Evolutionary conservation across 92 coral and sea anemone species (phyloP).

Genomic region (Phymanthus crucifer): DNA sequence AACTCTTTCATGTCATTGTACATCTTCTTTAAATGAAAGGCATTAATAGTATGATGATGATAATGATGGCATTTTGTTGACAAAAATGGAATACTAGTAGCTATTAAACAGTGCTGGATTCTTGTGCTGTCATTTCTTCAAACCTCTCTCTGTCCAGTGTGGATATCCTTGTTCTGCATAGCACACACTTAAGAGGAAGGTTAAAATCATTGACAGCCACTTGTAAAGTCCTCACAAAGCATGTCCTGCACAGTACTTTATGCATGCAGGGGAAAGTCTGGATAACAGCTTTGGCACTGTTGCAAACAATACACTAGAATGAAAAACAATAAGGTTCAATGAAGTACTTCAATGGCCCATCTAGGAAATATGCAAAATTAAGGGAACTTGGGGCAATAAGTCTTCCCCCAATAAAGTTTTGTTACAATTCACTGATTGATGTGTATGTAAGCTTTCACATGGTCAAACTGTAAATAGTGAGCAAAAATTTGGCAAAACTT

Average conservation of each 20-base stretch:
- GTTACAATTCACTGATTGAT: no score
- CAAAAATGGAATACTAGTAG: background rate
- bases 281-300: constrained; percentile 83
- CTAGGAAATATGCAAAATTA: no score
- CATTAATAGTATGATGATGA: no score
- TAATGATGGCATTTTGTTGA: no score
- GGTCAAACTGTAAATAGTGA: no score
- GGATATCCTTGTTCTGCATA: constrained; percentile 80
- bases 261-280: constrained; percentile 87
- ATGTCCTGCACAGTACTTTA: constrained; percentile 76
- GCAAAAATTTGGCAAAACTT: no score
- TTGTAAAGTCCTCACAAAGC: constrained; percentile 83
- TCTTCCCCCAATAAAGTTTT: no score
- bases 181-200: constrained; percentile 82
- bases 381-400: no score
- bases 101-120: constrained; percentile 7
- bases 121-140: constrained; percentile 36
- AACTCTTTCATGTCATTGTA: no score
- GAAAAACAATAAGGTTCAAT: background rate
- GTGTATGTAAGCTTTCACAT: no score
- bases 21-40: no score
- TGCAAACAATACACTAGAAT: constrained; percentile 83
- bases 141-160: constrained; percentile 82
- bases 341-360: no score
- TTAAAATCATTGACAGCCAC: constrained; percentile 88